Evolutionary conservation across 2,888 invertebrate species (phyloP), one percentile per base, ranked within the genome.

Genomic region (Coleophora deauratella): DNA sequence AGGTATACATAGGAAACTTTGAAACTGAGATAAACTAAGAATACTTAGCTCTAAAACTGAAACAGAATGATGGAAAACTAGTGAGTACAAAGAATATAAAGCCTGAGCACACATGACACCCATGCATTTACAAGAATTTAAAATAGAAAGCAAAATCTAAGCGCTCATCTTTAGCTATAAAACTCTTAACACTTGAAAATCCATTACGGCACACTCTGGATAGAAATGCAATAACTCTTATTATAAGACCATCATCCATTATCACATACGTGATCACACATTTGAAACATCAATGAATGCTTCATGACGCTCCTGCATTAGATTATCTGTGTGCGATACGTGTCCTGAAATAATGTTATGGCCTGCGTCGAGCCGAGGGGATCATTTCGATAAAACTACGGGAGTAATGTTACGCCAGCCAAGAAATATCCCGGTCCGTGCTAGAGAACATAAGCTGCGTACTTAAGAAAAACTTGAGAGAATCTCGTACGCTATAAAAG

Each of bases 311-410:
- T 67, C 66, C 66, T 77, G 75, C 70, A 75, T 79, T 74, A 73
- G 73, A 78, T 81, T 80, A 81, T 78, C 73, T 71, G 65, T 61
- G 62, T 53, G 65, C 61, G 72, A 78, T 78, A 79, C 80, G 81
- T 82, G 80, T 72, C 55, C 72, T 70, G 81, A 74, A 80, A 84
- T 81, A 81, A 82, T 81, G 66, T 76, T 69, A 76, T 72, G 55
- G 69, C 66, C 42, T 50, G 53, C 59, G 63, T 59, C 61, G 54
- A 53, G 55, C 54, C 57, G 45, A 21, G 40, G 51, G 53, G 59
- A 65, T 64, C 63, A 57, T 59, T 65, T 52, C 62, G 57, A 64
- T 67, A 61, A 68, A 70, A 73, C 61, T 62, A 62, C 64, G 69
- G 59, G 69, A 75, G 70, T 67, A 60, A 69, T 65, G 54, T 57